Evolutionary conservation across 1,140 invertebrate genomes (phyloP), one percentile per base, ranked within the genome.

Genomic region (Leptoteleia sp.): DNA sequence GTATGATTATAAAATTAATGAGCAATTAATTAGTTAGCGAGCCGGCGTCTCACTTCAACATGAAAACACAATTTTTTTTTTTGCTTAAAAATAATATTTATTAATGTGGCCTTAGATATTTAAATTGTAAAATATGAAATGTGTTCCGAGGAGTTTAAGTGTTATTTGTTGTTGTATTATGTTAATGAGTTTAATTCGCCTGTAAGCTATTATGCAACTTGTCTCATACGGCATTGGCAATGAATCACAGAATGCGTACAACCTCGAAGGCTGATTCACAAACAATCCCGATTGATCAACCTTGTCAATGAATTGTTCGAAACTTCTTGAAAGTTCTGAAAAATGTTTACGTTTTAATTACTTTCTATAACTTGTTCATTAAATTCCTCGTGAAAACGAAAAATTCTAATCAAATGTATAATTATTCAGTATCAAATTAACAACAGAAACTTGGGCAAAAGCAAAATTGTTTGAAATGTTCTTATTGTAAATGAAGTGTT

Each of bases 101-200:
- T 22, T 11, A n/a, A 22, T 11, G 6, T 43, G 40, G 40, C 17
- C 4, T 43, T 3, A 43, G 16, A 1, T 33, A 45, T 45, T 43
- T 45, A 35, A 43, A 59, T 45, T 59, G 40, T 59, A 40, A 16
- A 59, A 43, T 43, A 33, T 59, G 16, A 33, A 45, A 22, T 12
- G 33, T 45, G 16, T 16, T 16, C 16, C 1, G 16, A 43, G 11
- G 31, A 47, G 42, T 45, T 17, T 38, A 11, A 45, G 22, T 6
- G 29, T 38, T 62, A 38, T 62, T 48, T 47, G 57, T 62, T 47
- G 33, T 48, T 48, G 19, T 50, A 62, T 40, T 48, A 62, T 62
- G 59, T 13, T 62, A 62, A 62, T 62, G 12, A 50, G 25, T 29
- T 37, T 62, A 50, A 62, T 62, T 62, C 43, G 12, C 27, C 9